These are phyloP conservation scores for Lophotriccus pileatus DNA, from an alignment of 2,797 vertebrate genomes.

Conservation along the genomic window DNA sequence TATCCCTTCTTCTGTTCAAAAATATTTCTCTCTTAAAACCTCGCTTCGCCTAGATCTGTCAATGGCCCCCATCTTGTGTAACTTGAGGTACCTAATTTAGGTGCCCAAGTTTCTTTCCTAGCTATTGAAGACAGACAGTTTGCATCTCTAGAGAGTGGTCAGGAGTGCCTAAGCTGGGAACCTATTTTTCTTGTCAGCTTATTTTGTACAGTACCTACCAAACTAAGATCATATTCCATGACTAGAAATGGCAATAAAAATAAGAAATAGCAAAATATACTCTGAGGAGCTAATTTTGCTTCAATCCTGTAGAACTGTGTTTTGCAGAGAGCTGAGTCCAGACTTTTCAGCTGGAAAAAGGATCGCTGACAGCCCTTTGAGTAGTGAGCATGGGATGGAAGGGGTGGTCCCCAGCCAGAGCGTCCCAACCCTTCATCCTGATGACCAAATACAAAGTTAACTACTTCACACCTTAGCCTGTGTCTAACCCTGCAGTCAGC, in stretches of 20 bases:
- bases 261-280: background rate
- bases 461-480: background rate
- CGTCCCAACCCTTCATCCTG: background rate
- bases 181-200: background rate
- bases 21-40: background rate
- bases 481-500: background rate
- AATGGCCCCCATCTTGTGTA: background rate
- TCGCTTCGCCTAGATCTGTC: background rate
- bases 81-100: background rate
- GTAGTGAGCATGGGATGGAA: background rate
- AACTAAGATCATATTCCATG: background rate
- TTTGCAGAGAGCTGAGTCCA: background rate
- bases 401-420: background rate
- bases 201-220: background rate
- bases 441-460: background rate
- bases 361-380: background rate
- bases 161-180: background rate
- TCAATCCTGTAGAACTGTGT: background rate
- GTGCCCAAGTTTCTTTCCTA: background rate
- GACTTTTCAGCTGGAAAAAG: background rate
- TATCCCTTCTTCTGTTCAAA: background rate
- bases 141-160: background rate
- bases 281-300: constrained; percentile 5
- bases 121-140: background rate
- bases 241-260: background rate